Evolutionary conservation across 2,888 invertebrate species (phyloP), one percentile per base, ranked within the genome.

Genomic region (Biston betularia): DNA sequence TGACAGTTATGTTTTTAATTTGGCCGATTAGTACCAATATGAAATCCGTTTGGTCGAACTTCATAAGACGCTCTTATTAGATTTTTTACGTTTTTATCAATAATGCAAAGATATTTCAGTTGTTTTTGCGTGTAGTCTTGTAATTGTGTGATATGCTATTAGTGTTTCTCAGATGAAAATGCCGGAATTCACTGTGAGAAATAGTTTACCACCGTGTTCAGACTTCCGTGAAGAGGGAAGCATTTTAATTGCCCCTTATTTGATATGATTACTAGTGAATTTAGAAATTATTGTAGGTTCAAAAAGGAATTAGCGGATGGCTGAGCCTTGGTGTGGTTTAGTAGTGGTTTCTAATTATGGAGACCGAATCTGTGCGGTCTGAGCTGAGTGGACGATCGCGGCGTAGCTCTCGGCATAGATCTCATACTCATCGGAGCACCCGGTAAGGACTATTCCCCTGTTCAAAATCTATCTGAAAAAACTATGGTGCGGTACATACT

Each of bases 331-430:
- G 79, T 75, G 71, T 68, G 71, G 69, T 65, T 72, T 74, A 72
- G 71, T 70, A 58, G 68, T 75, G 76, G 79, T 76, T 77, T 72
- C 65, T 79, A 71, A 89, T 93, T 88, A 98, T 98, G 98, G 98
- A 98, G 95, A 98, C 97, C 81, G 98, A 98, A 94, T 98, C 98
- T 80, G 96, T 98, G 81, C 96, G 98, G 86, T 98, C 98, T 63
- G 98, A 98, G 93, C 95, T 97, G 84, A 98, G 98, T 92, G 96
- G 97, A 84, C 96, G 97, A 83, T 96, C 96, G 59, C 94, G 96
- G 87, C 95, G 96, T 70, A 96, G 96, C 75, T 95, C 96, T 48
- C 95, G 96, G 77, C 93, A 93, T 75, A 84, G 95, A 69, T 94
- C 94, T 76, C 95, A 95, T 79, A 95, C 96, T 40, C 95, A 96